phyloP scores from a whole-genome alignment of 2,113 vertebrate species.

The Martes martes region DNA sequence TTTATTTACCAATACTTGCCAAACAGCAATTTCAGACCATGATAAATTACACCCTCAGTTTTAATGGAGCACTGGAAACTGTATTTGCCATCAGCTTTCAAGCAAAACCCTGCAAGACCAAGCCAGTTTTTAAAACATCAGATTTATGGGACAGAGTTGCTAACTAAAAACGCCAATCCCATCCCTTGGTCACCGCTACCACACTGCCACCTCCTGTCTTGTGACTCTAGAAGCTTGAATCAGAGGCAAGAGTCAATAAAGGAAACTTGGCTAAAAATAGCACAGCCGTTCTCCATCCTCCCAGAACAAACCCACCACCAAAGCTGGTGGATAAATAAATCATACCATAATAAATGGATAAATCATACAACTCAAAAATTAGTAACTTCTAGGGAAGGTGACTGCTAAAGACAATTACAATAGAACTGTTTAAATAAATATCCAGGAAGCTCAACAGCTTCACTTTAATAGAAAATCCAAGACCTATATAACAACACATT shows the following conservation, averaged over 20 bases:
- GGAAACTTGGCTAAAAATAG: slow-evolving; percentile 68
- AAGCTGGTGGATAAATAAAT: slow-evolving; percentile 45
- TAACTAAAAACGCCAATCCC: neutral
- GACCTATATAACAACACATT: neutral
- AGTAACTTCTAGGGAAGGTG: slow-evolving; percentile 28
- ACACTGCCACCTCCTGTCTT: slow-evolving; percentile 73
- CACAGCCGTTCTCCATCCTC: slow-evolving; percentile 51
- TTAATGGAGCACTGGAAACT: slow-evolving; percentile 39
- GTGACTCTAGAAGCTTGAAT: slow-evolving; percentile 56
- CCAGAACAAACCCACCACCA: slow-evolving; percentile 52
- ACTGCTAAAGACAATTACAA: neutral
- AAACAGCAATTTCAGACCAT: slow-evolving; percentile 35
- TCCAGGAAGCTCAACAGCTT: neutral
- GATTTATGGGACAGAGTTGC: neutral
- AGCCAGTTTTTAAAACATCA: slow-evolving; percentile 36
- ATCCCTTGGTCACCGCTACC: slow-evolving; percentile 58
- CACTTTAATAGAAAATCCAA: slow-evolving; percentile 6
- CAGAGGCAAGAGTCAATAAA: slow-evolving; percentile 49
- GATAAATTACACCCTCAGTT: slow-evolving; percentile 57
- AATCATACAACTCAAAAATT: slow-evolving; percentile 42
- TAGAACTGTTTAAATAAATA: neutral
- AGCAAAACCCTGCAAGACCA: slow-evolving; percentile 21
- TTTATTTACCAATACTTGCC: slow-evolving; percentile 59
- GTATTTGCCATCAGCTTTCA: slow-evolving; percentile 29
- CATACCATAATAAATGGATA: slow-evolving; percentile 29